Evolutionary conservation across 2,797 vertebrate genomes (phyloP).

Genomic region (Spondyliosoma cantharus): DNA sequence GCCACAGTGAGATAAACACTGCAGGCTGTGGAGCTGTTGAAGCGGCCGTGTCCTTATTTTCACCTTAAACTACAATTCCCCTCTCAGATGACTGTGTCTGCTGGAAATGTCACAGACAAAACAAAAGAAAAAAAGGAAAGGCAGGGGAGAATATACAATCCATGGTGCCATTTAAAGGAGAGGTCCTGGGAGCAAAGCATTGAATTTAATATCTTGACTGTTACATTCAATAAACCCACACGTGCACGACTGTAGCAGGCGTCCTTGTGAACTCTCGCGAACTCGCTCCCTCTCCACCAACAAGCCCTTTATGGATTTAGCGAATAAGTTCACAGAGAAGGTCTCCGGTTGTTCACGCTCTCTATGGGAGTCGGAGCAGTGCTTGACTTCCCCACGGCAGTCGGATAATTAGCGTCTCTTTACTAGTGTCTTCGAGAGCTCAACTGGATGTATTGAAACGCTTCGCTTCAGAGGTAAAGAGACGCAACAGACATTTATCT

Average conservation of each 20-base stretch:
- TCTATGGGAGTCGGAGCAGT: not conserved
- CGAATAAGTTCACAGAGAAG: not conserved
- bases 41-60: slow-evolving; percentile 2
- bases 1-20: not conserved
- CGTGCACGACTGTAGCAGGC: not conserved
- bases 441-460: not conserved
- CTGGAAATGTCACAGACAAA: slow-evolving; percentile 17
- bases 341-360: not conserved
- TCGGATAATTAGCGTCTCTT: slow-evolving; percentile 31
- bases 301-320: not conserved
- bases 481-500: not conserved
- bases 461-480: not conserved
- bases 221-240: not conserved
- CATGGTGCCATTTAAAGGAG: not conserved
- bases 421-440: slow-evolving; percentile 4
- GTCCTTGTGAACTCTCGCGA: not conserved
- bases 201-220: not conserved
- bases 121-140: not conserved
- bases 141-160: not conserved
- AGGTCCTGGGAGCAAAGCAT: not conserved
- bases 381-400: not conserved
- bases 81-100: not conserved
- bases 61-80: not conserved
- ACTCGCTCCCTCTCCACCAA: not conserved
- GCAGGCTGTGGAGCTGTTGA: not conserved